Conservation (phyloP, 2,797 vertebrate species). For the Lagocephalus sceleratus region DNA sequence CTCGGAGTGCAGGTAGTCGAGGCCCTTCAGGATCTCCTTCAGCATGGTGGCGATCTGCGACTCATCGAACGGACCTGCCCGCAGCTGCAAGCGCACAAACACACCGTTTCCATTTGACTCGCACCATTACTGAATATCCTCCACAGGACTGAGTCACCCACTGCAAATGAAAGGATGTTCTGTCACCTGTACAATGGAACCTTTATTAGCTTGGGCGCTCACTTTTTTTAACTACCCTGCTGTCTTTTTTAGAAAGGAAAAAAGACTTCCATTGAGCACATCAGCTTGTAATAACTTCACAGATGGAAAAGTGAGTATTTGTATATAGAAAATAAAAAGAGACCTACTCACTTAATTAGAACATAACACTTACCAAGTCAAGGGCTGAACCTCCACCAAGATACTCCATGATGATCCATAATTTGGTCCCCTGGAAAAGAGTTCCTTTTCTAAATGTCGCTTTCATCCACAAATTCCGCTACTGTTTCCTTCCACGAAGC, state of each 20-base stretch:
- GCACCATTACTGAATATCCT: neutral
- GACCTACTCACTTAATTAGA: too few relatives aligned
- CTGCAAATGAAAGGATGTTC: too few relatives aligned
- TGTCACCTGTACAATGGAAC: too few relatives aligned
- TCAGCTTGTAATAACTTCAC: too few relatives aligned
- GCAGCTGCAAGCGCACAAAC: slow-evolving; percentile 71
- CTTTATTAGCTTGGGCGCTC: too few relatives aligned
- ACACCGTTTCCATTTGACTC: neutral
- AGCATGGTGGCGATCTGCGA: slow-evolving; percentile 92
- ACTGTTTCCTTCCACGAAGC: neutral
- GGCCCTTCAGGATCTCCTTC: slow-evolving; percentile 93
- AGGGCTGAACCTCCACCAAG: slow-evolving; percentile 92
- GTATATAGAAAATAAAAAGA: too few relatives aligned
- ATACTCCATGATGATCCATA: slow-evolving; percentile 97
- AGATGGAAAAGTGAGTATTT: too few relatives aligned
- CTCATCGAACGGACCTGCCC: slow-evolving; percentile 89
- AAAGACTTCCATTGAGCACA: too few relatives aligned
- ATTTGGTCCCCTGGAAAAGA: slow-evolving; percentile 82
- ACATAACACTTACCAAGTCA: slow-evolving; percentile 81
- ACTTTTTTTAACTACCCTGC: too few relatives aligned
- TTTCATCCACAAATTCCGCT: neutral
- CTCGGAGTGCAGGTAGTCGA: slow-evolving; percentile 94
- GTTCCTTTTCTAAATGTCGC: too few relatives aligned
- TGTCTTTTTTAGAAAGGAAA: too few relatives aligned
- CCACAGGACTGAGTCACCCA: neutral